phyloP scores from a whole-genome alignment of 2,797 vertebrate genomes.

The Mormyrops boulengeri region DNA sequence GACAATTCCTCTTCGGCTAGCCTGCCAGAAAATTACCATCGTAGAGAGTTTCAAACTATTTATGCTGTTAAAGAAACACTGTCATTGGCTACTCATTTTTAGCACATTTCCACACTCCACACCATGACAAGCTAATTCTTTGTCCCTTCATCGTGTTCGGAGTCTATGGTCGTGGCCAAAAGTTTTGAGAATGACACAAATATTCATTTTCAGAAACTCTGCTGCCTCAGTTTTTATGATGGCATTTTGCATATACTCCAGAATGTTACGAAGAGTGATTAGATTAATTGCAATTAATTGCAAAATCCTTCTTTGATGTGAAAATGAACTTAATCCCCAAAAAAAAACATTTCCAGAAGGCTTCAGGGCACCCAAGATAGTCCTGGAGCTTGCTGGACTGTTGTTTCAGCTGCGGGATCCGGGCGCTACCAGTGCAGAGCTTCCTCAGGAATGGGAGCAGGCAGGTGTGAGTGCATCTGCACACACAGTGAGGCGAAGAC shows the following conservation, averaged over 20 bases:
- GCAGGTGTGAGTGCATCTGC: background rate
- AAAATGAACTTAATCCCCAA: background rate
- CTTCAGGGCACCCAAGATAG: background rate
- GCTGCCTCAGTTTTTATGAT: background rate
- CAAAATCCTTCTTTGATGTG: background rate
- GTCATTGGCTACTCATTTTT: background rate
- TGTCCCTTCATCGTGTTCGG: background rate
- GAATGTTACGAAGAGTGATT: background rate
- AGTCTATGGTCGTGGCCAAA: background rate
- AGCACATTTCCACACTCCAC: background rate
- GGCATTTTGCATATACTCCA: background rate
- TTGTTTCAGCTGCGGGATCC: background rate
- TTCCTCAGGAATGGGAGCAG: background rate
- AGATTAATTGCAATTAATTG: background rate
- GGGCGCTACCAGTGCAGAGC: background rate
- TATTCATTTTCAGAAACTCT: background rate
- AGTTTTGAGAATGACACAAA: background rate
- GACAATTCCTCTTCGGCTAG: background rate
- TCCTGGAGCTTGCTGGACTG: background rate
- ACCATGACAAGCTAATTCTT: background rate
- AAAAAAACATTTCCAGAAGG: background rate
- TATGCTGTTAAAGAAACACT: background rate
- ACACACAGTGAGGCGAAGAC: background rate
- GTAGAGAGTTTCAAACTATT: background rate
- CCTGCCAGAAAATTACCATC: background rate